Conservation (phyloP, 2,888 invertebrate genomes). For the Didymodactylos carnosus region DNA sequence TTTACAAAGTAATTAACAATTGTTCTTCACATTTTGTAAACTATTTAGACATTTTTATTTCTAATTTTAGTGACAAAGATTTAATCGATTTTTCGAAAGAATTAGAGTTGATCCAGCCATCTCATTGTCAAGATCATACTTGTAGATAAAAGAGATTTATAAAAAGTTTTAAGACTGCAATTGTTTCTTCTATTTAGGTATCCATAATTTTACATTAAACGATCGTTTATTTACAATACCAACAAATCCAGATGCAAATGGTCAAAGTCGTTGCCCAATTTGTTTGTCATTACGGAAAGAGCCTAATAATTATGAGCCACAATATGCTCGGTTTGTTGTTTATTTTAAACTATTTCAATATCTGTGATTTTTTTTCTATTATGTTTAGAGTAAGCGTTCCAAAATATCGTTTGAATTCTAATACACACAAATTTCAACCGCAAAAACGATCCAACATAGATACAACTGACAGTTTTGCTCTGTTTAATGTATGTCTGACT, state of each 20-base stretch:
- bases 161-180: not conserved
- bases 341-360: not conserved
- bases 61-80: not conserved
- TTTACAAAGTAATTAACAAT: not conserved
- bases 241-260: constrained; percentile 2
- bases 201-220: constrained; percentile 9
- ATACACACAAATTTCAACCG: not conserved
- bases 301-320: not conserved
- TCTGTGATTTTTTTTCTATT: not conserved
- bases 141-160: not conserved
- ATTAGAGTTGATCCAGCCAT: not conserved
- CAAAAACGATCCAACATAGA: not conserved
- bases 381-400: not conserved
- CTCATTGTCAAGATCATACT: not conserved
- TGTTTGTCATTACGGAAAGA: not conserved
- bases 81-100: not conserved
- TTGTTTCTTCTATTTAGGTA: constrained; percentile 1
- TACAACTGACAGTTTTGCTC: not conserved
- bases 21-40: not conserved
- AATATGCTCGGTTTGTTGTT: not conserved
- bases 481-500: not conserved
- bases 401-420: not conserved
- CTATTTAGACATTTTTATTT: not conserved
- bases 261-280: constrained; percentile 13
- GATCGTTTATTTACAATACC: constrained; percentile 12